A percentile compares a stretch with the other conserved stretches of the same genome.
phyloP scores from a whole-genome alignment of 2,113 vertebrate species.

The Sinocyclocheilus anophthalmus region DNA sequence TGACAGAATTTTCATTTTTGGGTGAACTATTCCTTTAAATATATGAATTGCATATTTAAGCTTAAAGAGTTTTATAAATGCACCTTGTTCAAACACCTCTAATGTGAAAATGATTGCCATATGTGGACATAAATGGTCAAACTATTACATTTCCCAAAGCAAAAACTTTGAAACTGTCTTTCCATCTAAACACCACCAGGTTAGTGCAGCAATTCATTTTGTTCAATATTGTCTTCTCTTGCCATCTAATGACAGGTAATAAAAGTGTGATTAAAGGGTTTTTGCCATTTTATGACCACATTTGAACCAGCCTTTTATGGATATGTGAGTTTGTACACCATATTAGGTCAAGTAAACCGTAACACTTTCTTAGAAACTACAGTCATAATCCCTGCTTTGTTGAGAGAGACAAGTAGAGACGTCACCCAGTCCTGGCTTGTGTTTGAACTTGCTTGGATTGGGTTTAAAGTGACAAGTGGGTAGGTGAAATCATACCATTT shows the following conservation, averaged over 20 bases:
- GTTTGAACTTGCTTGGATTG: slow-evolving; percentile 14
- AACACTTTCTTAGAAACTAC: neutral
- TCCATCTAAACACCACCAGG: neutral
- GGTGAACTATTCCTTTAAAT: no score
- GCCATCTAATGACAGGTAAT: neutral
- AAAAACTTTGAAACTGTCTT: neutral
- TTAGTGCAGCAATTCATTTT: neutral
- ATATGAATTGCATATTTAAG: neutral
- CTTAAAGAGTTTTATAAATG: neutral
- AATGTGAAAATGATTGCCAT: neutral
- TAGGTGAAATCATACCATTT: neutral
- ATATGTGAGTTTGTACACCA: no score
- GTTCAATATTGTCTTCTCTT: neutral
- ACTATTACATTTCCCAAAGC: neutral
- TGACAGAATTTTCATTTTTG: no score
- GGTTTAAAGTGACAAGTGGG: neutral
- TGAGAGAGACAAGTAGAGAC: neutral
- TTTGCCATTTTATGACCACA: neutral
- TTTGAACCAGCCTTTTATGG: neutral
- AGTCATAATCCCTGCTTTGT: neutral
- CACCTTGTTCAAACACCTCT: neutral
- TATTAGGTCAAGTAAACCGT: neutral
- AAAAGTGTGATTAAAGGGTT: slow-evolving; percentile 4
- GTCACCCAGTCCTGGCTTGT: neutral
- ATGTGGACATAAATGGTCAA: slow-evolving; percentile 3